These are phyloP conservation scores for Eleginops maclovinus DNA, from an alignment of 2,113 vertebrate genomes.

Conservation along the genomic window DNA sequence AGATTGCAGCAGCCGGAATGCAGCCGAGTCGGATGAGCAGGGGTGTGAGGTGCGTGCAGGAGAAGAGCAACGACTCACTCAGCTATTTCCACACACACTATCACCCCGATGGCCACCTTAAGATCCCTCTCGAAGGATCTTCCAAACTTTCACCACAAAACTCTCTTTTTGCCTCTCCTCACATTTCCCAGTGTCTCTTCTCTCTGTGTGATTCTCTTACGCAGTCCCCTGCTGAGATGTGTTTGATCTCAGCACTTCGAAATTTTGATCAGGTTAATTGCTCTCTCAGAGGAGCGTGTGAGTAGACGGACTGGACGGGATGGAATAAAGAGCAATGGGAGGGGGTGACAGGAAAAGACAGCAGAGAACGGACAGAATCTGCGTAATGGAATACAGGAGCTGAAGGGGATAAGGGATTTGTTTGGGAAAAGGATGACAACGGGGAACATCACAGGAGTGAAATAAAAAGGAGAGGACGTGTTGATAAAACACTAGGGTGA, in stretches of 20 bases:
- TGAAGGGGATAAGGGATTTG: neutral
- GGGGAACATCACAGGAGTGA: neutral
- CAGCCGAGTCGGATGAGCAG: conserved; percentile 46
- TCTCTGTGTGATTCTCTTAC: neutral
- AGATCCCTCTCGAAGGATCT: conserved; percentile 22
- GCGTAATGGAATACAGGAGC: neutral
- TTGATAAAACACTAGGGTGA: conserved; percentile 48
- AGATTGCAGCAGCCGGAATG: conserved; percentile 50
- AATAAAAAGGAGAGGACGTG: conserved; percentile 46
- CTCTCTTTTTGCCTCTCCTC: conserved; percentile 1
- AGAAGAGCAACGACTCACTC: conserved; percentile 54
- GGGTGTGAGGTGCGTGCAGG: conserved; percentile 38
- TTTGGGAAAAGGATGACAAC: neutral
- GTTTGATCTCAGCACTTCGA: conserved; percentile 48
- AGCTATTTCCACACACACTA: conserved; percentile 48
- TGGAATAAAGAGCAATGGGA: conserved; percentile 15
- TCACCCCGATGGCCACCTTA: conserved; percentile 27
- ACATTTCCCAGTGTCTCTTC: neutral
- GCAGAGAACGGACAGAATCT: neutral
- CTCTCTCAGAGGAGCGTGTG: conserved; percentile 26
- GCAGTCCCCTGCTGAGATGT: conserved; percentile 8
- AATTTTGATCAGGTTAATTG: conserved; percentile 68
- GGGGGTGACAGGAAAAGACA: neutral
- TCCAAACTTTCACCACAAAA: neutral
- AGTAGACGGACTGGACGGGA: conserved; percentile 40